Evolutionary conservation across 1,140 invertebrate species (phyloP).

Genomic region (Gonatopus flavifemur): DNA sequence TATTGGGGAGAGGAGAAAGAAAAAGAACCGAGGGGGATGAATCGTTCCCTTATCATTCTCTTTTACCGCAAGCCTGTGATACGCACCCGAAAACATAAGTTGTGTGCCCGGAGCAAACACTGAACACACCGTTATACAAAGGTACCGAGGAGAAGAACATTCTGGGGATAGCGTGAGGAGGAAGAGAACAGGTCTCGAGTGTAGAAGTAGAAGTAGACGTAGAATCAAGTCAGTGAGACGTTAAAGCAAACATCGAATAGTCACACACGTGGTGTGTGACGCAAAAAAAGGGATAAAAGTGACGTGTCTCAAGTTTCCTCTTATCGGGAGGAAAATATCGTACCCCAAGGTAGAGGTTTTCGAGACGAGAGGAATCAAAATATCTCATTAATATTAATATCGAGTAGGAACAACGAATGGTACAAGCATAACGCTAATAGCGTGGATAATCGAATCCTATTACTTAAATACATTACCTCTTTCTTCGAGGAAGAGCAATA

Average conservation of each 20-base stretch:
- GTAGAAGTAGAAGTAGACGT: slow-evolving; percentile 20
- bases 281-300: neutral
- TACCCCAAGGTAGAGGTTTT: too few species aligned
- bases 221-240: slow-evolving; percentile 36
- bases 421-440: too few species aligned
- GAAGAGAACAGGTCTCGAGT: slow-evolving; percentile 4
- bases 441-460: too few species aligned
- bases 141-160: slow-evolving; percentile 4
- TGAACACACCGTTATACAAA: too few species aligned
- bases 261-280: slow-evolving; percentile 28
- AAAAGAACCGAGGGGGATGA: neutral
- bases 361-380: too few species aligned
- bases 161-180: slow-evolving; percentile 1
- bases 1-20: neutral
- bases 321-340: neutral
- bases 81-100: slow-evolving; percentile 41
- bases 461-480: too few species aligned
- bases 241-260: slow-evolving; percentile 47
- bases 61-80: slow-evolving; percentile 30
- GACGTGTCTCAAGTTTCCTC: slow-evolving; percentile 1
- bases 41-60: too few species aligned
- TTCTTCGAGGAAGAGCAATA: too few species aligned
- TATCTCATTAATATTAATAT: too few species aligned
- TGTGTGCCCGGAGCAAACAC: slow-evolving; percentile 46
- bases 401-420: too few species aligned